Evolutionary conservation across 2,113 vertebrate species (phyloP), one percentile per base, ranked within the genome.

Genomic region (Antigone vipio): DNA sequence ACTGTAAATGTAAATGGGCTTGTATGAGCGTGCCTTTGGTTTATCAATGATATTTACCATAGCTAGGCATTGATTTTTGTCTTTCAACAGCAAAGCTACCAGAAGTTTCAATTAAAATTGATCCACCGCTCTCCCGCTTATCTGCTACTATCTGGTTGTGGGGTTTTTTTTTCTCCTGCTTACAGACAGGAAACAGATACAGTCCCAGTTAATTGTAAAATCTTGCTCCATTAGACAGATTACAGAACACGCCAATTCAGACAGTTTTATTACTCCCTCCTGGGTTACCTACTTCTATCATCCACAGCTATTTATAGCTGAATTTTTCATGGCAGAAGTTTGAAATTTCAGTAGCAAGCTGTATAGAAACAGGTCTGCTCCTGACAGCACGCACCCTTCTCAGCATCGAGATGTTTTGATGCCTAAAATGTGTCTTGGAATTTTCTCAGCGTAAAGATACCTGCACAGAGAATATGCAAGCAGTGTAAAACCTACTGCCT

Each of bases 151-250:
- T 52, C 44, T 71, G 50, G 5, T 32, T 58, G 50, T 52, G 23
- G 32, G 3, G 5, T 1, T 60, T 9, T 1, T 56, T 77, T 53
- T 38, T 3, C 12, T 67, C 44, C 49, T 44, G 12, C 60, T 90
- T 76, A 42, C n/a, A 67, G 66, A 47, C 34, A 77, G 83, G 73
- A 95, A 97, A 87, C 2, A 1, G 69, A 93, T 60, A 63, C 47
- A 83, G 76, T 73, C 79, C n/a, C 27, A 64, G 40, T 67, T 91
- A 92, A 95, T 63, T 55, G 38, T 58, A 64, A 83, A 77, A 87
- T 89, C 78, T 74, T 72, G 73, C 92, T 88, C 74, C 87, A 78
- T 94, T 87, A 97, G 89, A 93, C 44, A 92, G 78, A 92, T 82
- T 82, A 71, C 21, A 62, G 67, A 92, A 63, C 24, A 6, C 2